Conservation (phyloP, 2,888 invertebrate genomes). For the Tromatobia lineatoria region DNA sequence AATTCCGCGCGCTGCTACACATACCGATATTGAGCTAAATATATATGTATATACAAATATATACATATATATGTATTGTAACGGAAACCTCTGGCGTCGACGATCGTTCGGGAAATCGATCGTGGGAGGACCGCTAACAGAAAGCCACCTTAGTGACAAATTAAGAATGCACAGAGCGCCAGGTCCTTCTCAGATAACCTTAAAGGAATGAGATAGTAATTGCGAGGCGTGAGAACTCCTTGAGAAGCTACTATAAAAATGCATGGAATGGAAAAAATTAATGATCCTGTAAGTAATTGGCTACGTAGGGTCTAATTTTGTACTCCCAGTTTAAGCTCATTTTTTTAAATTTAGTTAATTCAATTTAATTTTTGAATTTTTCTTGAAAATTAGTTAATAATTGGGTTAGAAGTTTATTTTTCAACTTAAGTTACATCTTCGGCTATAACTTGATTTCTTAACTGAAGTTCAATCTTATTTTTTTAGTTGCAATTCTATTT, state of each 20-base stretch:
- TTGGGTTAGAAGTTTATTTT: too few relatives aligned
- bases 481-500: too few relatives aligned
- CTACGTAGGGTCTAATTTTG: too few relatives aligned
- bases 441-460: too few relatives aligned
- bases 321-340: too few relatives aligned
- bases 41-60: too few relatives aligned
- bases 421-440: too few relatives aligned
- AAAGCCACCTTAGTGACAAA: neutral
- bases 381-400: too few relatives aligned
- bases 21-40: conserved; percentile 11
- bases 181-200: neutral
- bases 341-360: too few relatives aligned
- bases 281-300: too few relatives aligned
- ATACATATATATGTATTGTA: neutral
- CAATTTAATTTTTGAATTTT: too few relatives aligned
- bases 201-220: neutral
- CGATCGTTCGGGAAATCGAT: neutral
- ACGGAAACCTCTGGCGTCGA: neutral
- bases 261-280: neutral
- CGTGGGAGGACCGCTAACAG: neutral
- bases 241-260: neutral
- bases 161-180: neutral
- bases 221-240: neutral
- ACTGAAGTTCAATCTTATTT: too few relatives aligned
- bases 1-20: conserved; percentile 38